A percentile compares a stretch with the other conserved stretches of the same genome.
phyloP scores from a whole-genome alignment of 2,888 invertebrate genomes.

The Clivina fossor region DNA sequence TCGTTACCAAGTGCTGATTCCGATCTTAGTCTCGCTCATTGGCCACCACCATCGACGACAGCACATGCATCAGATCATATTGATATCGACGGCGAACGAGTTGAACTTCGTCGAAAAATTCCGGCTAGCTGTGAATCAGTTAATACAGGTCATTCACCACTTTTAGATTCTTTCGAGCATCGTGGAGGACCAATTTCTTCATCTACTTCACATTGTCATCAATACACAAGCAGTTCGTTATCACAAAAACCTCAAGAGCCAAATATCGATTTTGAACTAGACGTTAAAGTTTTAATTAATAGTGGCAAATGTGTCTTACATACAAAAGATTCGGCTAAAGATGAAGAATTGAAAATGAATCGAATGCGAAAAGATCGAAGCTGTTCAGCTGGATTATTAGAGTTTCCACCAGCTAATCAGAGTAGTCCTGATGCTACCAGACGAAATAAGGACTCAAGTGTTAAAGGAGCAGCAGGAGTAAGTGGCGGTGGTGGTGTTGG shows the following conservation, averaged over 20 bases:
- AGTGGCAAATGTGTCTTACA: slow-evolving; percentile 96
- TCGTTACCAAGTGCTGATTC: slow-evolving; percentile 76
- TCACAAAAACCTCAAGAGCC: slow-evolving; percentile 75
- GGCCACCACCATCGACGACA: slow-evolving; percentile 62
- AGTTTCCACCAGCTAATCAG: slow-evolving; percentile 46
- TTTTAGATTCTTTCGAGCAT: slow-evolving; percentile 47
- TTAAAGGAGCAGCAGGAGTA: background rate
- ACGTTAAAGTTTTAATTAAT: slow-evolving; percentile 94
- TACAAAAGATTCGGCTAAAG: slow-evolving; percentile 76
- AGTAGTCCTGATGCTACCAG: slow-evolving; percentile 52
- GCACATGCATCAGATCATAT: slow-evolving; percentile 63
- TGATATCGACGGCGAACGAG: slow-evolving; percentile 65
- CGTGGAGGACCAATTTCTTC: too few relatives aligned
- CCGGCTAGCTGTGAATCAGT: slow-evolving; percentile 49
- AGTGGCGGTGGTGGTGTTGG: background rate
- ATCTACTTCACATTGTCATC: background rate
- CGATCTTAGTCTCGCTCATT: slow-evolving; percentile 65
- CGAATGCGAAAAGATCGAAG: slow-evolving; percentile 73
- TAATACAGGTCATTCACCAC: slow-evolving; percentile 44
- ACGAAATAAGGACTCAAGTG: slow-evolving; percentile 51
- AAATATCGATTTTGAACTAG: slow-evolving; percentile 93
- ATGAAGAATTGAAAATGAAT: slow-evolving; percentile 66
- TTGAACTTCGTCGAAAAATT: slow-evolving; percentile 62
- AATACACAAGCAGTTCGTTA: slow-evolving; percentile 44
- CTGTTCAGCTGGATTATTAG: slow-evolving; percentile 52